Percentiles rank a stretch among this genome's conserved stretches.
These are phyloP conservation scores for Mola mola DNA, from an alignment of 2,113 vertebrate genomes.

Conservation along the genomic window DNA sequence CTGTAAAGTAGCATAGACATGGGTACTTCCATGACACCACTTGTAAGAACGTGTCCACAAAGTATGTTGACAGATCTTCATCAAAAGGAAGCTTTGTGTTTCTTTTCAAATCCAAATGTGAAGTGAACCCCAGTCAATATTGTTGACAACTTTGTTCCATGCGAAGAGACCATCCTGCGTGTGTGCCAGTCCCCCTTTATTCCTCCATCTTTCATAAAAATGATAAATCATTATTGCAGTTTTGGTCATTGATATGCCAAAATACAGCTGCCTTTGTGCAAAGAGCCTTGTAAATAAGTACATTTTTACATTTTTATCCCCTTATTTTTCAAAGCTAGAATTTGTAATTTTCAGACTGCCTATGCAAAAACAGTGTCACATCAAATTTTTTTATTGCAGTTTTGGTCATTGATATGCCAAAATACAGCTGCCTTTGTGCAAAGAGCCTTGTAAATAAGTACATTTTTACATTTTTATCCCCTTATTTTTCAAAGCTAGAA, in stretches of 20 bases:
- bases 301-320: background rate
- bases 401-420: too few species aligned
- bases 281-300: constrained; percentile 8
- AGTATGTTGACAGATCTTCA: too few species aligned
- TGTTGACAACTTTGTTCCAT: too few species aligned
- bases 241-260: too few species aligned
- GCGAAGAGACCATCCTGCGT: too few species aligned
- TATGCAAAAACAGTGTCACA: background rate
- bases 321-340: background rate
- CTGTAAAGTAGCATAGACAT: background rate
- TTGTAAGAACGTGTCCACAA: background rate
- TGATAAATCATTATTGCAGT: too few species aligned
- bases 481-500: background rate
- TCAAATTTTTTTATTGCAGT: too few species aligned
- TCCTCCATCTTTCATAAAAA: too few species aligned
- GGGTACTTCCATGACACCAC: background rate
- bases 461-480: background rate
- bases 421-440: background rate
- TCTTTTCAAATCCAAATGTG: background rate
- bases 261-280: background rate
- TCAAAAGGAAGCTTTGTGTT: too few species aligned
- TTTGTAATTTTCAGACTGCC: background rate
- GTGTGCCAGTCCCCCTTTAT: too few species aligned
- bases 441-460: constrained; percentile 8
- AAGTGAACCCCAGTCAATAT: too few species aligned